Evolutionary conservation across 2,113 vertebrate genomes (phyloP).

Genomic region (Caretta caretta): DNA sequence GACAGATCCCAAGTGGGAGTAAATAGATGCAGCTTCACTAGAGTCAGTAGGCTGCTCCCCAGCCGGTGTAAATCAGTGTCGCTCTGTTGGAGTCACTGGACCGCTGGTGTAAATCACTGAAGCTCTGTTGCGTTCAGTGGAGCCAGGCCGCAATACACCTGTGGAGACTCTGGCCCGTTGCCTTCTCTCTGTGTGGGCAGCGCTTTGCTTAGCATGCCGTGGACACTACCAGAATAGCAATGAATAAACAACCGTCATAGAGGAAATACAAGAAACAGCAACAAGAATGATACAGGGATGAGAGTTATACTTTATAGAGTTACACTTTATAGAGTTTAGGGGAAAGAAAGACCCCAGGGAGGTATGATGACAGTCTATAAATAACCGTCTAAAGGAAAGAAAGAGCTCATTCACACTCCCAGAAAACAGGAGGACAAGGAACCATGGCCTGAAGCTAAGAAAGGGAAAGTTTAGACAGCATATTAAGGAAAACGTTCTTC

Average conservation of each 20-base stretch:
- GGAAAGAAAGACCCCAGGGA: background rate
- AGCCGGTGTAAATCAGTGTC: background rate
- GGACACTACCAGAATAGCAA: background rate
- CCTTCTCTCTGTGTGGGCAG: background rate
- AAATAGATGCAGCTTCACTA: background rate
- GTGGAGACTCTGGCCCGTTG: background rate
- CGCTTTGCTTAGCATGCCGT: background rate
- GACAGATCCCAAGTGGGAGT: background rate
- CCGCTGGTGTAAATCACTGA: background rate
- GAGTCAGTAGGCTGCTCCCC: background rate
- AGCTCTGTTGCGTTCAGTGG: background rate
- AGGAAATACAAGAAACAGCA: background rate
- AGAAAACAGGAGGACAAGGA: background rate
- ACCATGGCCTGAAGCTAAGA: background rate
- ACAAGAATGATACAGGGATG: fast-evolving
- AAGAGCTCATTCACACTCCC: background rate
- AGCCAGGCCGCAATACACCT: background rate
- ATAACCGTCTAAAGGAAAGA: background rate
- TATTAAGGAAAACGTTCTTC: background rate
- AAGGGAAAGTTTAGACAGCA: background rate
- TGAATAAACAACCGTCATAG: background rate
- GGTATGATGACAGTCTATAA: background rate
- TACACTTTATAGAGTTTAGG: background rate
- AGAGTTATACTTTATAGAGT: background rate
- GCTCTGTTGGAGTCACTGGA: background rate